Evolutionary conservation across 2,113 vertebrate genomes (phyloP).

Genomic region (Eublepharis macularius): DNA sequence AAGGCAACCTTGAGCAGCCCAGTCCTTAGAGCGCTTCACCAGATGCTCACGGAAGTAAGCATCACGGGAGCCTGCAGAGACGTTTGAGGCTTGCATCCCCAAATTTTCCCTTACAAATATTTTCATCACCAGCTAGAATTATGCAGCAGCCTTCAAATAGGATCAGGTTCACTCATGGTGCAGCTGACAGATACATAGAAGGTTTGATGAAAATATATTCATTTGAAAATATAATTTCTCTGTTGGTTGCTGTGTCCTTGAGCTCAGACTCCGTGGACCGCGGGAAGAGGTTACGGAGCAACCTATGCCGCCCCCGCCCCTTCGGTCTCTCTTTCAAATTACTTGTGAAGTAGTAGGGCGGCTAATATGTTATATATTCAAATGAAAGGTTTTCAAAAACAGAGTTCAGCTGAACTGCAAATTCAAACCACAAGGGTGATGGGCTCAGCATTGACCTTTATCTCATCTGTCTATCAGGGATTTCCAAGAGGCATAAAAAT

Average conservation of each 20-base stretch:
- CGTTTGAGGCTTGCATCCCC: background rate
- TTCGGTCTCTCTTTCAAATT: conserved; percentile 54
- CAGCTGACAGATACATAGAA: conserved; percentile 61
- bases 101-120: conserved; percentile 63
- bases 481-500: conserved; percentile 25
- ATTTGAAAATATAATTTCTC: conserved; percentile 72
- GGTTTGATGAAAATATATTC: conserved; percentile 66
- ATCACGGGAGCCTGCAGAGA: background rate
- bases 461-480: conserved; percentile 40
- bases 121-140: conserved; percentile 70
- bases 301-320: conserved; percentile 32
- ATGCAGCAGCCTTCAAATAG: conserved; percentile 65
- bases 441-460: conserved; percentile 67
- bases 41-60: background rate
- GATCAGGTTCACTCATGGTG: conserved; percentile 44
- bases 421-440: conserved; percentile 68
- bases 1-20: conserved; percentile 27
- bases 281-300: conserved; percentile 64
- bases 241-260: conserved; percentile 45
- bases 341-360: conserved; percentile 47
- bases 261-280: conserved; percentile 50
- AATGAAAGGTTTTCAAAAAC: conserved; percentile 72
- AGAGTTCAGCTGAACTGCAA: conserved; percentile 65
- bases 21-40: background rate
- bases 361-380: conserved; percentile 73